Conservation (phyloP, 2,113 vertebrate species). For the Accipiter virgatus region DNA sequence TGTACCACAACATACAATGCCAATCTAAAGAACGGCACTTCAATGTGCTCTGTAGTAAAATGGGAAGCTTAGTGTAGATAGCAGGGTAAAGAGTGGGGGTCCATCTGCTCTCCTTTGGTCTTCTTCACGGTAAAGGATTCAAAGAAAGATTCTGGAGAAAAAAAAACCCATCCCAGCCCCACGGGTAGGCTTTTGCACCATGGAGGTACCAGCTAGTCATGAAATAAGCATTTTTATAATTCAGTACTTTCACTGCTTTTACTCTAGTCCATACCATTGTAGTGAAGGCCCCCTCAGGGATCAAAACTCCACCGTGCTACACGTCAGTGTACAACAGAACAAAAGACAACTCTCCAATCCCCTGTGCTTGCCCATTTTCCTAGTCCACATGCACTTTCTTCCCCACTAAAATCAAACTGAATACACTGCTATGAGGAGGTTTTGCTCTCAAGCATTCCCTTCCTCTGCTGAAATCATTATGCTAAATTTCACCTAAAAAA, state of each 20-base stretch:
- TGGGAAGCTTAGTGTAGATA: not conserved
- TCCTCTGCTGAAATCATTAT: not conserved
- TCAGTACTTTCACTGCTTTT: not conserved
- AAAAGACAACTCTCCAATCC: not conserved
- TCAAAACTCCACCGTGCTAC: not conserved
- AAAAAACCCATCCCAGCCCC: not conserved
- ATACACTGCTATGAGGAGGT: not conserved
- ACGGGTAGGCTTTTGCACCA: not conserved
- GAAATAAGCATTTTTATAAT: not conserved
- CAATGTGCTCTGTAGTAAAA: not conserved
- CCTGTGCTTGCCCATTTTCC: not conserved
- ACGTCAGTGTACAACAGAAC: rapidly evolving
- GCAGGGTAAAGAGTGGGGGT: not conserved
- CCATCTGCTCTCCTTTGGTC: not conserved
- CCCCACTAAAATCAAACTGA: not conserved
- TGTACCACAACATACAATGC: not conserved
- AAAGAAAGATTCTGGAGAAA: not conserved
- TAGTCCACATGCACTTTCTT: not conserved
- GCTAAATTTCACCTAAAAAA: not conserved
- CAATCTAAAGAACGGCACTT: not conserved
- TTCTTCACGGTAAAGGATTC: not conserved
- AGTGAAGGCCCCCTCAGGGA: not conserved
- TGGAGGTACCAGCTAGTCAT: not conserved
- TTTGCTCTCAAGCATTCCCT: not conserved
- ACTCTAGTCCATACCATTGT: not conserved